These are phyloP conservation scores for Diarsia brunnea DNA, from an alignment of 2,888 invertebrate genomes.

Conservation along the genomic window DNA sequence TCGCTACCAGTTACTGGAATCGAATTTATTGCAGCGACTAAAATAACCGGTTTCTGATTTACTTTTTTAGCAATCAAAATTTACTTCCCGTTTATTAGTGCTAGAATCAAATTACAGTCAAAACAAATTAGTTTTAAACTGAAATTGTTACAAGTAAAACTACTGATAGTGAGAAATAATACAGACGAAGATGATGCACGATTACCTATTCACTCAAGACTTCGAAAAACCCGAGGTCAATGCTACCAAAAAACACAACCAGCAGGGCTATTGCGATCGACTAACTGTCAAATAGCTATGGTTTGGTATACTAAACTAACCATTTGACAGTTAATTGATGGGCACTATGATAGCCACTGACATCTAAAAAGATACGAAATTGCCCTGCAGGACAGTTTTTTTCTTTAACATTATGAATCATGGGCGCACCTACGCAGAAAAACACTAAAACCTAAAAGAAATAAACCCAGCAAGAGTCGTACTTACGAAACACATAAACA, in stretches of 20 bases:
- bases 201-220: neutral
- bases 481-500: constrained; percentile 45
- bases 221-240: neutral
- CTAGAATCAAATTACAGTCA: neutral
- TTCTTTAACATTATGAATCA: neutral
- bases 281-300: too few relatives aligned
- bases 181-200: too few relatives aligned
- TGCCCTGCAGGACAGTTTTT: neutral
- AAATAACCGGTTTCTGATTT: constrained; percentile 19
- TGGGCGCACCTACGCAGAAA: constrained; percentile 5
- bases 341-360: too few relatives aligned
- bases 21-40: constrained; percentile 22
- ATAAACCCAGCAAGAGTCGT: constrained; percentile 30
- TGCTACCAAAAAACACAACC: neutral
- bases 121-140: too few relatives aligned
- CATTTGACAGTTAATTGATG: too few relatives aligned
- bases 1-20: constrained; percentile 34
- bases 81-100: neutral
- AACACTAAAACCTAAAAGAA: constrained; percentile 36
- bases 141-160: too few relatives aligned
- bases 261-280: too few relatives aligned
- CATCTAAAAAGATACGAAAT: too few relatives aligned
- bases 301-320: too few relatives aligned
- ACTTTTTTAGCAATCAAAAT: constrained; percentile 19
- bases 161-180: too few relatives aligned